Conservation (phyloP, 1,140 invertebrate genomes). For the Brachionus paranguensis region DNA sequence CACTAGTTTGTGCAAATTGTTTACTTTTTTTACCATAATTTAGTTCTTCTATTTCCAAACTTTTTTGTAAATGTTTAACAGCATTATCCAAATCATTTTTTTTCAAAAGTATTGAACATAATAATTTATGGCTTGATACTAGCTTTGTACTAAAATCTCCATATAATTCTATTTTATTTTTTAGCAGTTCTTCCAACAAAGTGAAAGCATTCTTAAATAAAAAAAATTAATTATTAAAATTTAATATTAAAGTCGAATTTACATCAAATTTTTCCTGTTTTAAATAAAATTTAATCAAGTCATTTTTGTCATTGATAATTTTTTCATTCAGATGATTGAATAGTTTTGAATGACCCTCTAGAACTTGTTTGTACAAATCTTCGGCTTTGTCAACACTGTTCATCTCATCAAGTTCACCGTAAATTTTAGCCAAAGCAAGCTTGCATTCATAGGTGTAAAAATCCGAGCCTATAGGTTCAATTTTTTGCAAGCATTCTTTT, state of each 20-base stretch:
- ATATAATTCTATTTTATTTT: neutral
- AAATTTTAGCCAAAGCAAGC: neutral
- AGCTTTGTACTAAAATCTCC: conserved; percentile 14
- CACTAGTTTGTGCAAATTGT: neutral
- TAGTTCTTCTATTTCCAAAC: neutral
- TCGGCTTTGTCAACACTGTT: neutral
- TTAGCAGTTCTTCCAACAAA: neutral
- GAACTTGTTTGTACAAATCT: neutral
- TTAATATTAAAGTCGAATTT: neutral
- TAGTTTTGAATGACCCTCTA: neutral
- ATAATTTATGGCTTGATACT: neutral
- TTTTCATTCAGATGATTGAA: neutral
- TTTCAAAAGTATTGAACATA: neutral
- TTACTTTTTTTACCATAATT: neutral
- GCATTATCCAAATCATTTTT: neutral
- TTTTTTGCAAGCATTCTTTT: neutral
- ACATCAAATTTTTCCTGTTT: conserved; percentile 12
- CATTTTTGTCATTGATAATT: neutral
- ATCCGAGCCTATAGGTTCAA: neutral
- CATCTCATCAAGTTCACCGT: neutral
- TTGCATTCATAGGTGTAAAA: neutral
- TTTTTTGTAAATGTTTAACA: neutral
- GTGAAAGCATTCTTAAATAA: neutral
- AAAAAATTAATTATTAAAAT: neutral
- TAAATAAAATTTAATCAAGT: neutral